Percentiles rank a stretch among this genome's conserved stretches.
Evolutionary conservation across 2,888 invertebrate genomes (phyloP).

Genomic region (Hedychridium roseum): DNA sequence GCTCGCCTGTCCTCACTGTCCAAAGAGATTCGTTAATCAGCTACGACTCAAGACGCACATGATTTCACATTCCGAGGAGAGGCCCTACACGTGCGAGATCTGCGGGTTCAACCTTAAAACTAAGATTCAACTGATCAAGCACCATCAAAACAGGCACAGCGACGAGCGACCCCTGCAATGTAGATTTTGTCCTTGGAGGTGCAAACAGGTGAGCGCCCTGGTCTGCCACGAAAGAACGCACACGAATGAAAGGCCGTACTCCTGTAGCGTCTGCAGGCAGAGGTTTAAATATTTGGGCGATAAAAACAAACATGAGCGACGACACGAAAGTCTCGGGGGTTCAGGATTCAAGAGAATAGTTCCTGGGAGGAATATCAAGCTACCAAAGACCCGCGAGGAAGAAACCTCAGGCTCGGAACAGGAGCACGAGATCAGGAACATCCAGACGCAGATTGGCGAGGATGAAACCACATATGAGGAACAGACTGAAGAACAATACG

Average conservation of each 20-base stretch:
- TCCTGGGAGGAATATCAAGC: constrained; percentile 51
- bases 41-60: constrained; percentile 59
- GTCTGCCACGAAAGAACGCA: constrained; percentile 62
- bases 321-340: constrained; percentile 60
- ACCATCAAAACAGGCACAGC: constrained; percentile 60
- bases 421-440: constrained; percentile 30
- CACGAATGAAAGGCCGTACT: constrained; percentile 60
- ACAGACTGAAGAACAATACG: constrained; percentile 30
- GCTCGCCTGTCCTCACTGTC: constrained; percentile 56
- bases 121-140: constrained; percentile 59
- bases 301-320: constrained; percentile 60
- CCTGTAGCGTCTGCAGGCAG: constrained; percentile 58
- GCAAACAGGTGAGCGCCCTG: constrained; percentile 60
- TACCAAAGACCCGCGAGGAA: constrained; percentile 27
- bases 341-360: constrained; percentile 60
- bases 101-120: constrained; percentile 61
- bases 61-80: constrained; percentile 61
- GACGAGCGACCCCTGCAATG: constrained; percentile 59
- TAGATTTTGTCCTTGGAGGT: constrained; percentile 57
- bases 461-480: constrained; percentile 37
- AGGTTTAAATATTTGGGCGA: constrained; percentile 61
- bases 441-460: constrained; percentile 24
- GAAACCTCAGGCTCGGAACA: constrained; percentile 49
- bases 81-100: constrained; percentile 57
- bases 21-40: constrained; percentile 60